A percentile compares a stretch with the other conserved stretches of the same genome.
Evolutionary conservation across 2,888 invertebrate species (phyloP).

Genomic region (Gortyna flavago): DNA sequence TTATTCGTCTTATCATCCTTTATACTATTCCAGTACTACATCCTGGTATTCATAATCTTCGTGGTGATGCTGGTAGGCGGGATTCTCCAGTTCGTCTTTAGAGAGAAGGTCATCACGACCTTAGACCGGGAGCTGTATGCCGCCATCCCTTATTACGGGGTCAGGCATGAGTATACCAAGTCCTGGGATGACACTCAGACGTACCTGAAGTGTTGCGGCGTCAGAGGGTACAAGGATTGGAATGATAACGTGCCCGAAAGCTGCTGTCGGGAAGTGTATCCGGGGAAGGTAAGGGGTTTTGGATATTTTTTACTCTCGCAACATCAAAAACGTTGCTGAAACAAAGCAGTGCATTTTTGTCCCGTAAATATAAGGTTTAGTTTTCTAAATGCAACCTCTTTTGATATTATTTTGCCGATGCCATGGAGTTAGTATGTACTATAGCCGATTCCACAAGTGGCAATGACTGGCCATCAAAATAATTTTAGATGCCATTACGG

Average conservation of each 20-base stretch:
- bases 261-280: slow-evolving; percentile 92
- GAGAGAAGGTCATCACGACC: slow-evolving; percentile 94
- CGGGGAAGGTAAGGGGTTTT: slow-evolving; percentile 84
- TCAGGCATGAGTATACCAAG: slow-evolving; percentile 92
- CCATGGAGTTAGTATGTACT: not conserved
- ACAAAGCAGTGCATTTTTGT: not conserved
- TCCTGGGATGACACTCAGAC: slow-evolving; percentile 97
- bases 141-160: slow-evolving; percentile 93
- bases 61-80: slow-evolving; percentile 97
- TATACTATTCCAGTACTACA: slow-evolving; percentile 94
- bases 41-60: slow-evolving; percentile 96
- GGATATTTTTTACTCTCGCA: not conserved
- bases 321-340: not conserved
- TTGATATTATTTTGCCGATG: not conserved
- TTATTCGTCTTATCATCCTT: not conserved
- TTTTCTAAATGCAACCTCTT: not conserved
- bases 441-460: not conserved
- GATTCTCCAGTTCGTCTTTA: slow-evolving; percentile 96
- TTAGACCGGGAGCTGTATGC: slow-evolving; percentile 94
- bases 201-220: slow-evolving; percentile 96
- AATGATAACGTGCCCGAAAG: slow-evolving; percentile 93
- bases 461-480: slow-evolving; percentile 13
- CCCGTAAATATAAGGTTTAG: not conserved
- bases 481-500: not conserved
- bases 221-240: slow-evolving; percentile 94